Base-by-base conservation (phyloP, 2,113 vertebrate species). In the Eulemur macaco region DNA sequence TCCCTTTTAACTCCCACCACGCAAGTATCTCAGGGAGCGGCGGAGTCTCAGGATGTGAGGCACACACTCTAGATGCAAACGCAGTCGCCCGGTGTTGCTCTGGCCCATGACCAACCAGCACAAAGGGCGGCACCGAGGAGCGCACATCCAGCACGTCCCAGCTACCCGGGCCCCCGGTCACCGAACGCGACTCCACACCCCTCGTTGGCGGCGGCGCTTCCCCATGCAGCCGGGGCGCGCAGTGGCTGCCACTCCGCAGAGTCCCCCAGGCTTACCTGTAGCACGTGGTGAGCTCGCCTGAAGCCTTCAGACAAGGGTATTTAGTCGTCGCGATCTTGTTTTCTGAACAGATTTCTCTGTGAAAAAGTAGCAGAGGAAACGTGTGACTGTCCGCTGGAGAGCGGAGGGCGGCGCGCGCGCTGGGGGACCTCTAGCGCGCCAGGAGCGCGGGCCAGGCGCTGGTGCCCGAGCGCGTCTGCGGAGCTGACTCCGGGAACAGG, bases 261-360 rank as follows among this genome's bases (percentile, higher is more conserved):
- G 3, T 21, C 29, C 54, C 31, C 4, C 3, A 25, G 47, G 21
- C 98, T 98, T 98, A 99, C 99, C 99, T 99, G 99, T 99, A 99
- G 97, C 99, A 99, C 66, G 99, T 99, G 50, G 99, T 98, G 64
- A 99, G 98, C 97, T 99, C 99, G 27, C 99, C 99, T 3, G 98
- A 98, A 69, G 99, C 82, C 86, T 99, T 99, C 96, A 99, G 96
- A 94, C 99, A 99, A 25, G 99, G 99, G 92, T 99, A 99, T 60
- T 99, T 99, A 13, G 99, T 99, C 18, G 99, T 99, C n/a, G 99
- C 98, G 86, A 99, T 98, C 96, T 99, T 99, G 97, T 98, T 99
- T 95, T 99, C 99, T 3, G 99, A 99, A 95, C 99, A 99, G 81
- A 99, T 97, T 92, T 99, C 99, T 94, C 99, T 99, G 98, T 8